Evolutionary conservation across 2,797 vertebrate species (phyloP), one percentile per base, ranked within the genome.

Genomic region (Siniperca undulata): DNA sequence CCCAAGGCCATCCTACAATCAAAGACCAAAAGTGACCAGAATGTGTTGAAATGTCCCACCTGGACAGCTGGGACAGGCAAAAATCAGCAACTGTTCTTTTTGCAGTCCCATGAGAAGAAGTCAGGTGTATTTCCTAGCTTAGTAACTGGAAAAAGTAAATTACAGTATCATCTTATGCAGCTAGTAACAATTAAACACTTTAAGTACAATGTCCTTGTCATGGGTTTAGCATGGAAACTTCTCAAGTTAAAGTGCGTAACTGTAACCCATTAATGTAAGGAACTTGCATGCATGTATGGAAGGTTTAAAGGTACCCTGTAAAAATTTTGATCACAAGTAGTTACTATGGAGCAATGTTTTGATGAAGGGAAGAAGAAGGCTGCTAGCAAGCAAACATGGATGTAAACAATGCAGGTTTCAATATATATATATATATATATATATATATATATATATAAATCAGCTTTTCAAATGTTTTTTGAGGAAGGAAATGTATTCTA

Each of bases 21-120:
- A 81, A 78, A 72, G 30, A 64, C 30, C 24, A 12, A 52, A 74
- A 53, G 74, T 70, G 81, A 76, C 81, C 70, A 22, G 13, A 58
- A 9, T 55, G 50, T 40, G 62, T 24, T 67, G 55, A 44, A 46
- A 62, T 24, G 2, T 24, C 38, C 50, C 13, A 53, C 70, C 65
- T 30, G 65, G 36, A 66, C 65, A 71, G 14, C 48, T 10, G 10
- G 7, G 40, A n/a, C 14, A 27, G 68, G 30, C 55, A 53, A 60
- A 30, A 69, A 42, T 20, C 67, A 53, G 36, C 76, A 27, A 1
- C 27, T 68, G 14, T 24, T 27, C 10, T 20, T 46, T 72, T 22
- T 64, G 22, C 14, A 59, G 44, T 22, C 19, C 22, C 3, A 14
- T 52, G 48, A 36, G 38, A 62, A 64, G 34, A 56, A 34, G 13